Base-by-base conservation (phyloP, 2,113 vertebrate species). In the Proterorhinus semilunaris region DNA sequence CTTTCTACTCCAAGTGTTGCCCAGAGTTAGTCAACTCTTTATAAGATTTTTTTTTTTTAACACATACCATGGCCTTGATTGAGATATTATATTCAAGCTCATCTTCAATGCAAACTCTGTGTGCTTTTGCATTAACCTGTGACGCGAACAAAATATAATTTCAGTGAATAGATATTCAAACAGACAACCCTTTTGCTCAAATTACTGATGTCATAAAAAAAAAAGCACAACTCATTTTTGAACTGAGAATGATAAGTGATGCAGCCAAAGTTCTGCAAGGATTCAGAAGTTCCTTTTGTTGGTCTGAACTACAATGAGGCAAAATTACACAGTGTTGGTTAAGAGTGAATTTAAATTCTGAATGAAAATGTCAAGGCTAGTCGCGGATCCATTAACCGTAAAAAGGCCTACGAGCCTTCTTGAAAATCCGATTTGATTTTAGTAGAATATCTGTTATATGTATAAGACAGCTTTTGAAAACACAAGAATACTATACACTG, bases 181-280 rank as follows among this genome's bases (percentile, higher is more conserved):
- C 27, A 55, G 53, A 10, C 53, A 55, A 21, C 53, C 8, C n/a
- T 54, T 54, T 21, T 10, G 6, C 15, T 53, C 10, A 59, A 4
- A 15, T 43, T 13, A 15, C 11, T 8, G 12, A 15, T 59, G 11
- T 42, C 5, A 58, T 13, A 58, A 6, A 13, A 27, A 43, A 43
- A 42, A 55, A 77, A 59, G 53, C 42, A 36, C 16, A 55, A 55
- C 17, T 21, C 16, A 21, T 21, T 5, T 16, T 51, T 51, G 49
- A 13, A 13, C 49, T 51, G 1, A 51, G 27, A 51, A 51, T 15
- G 49, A 55, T 55, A 6, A 55, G 5, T 11, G 17, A 10, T 27
- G 9, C 10, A 9, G 17, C 53, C 17, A 55, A 55, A 36, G 46
- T 72, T 15, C 69, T 11, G 62, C 83, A 65, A 10, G 52, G n/a